A percentile compares a stretch with the other conserved stretches of the same genome.
Evolutionary conservation across 2,888 invertebrate species (phyloP).

Genomic region (Drosophila fulvimacula): DNA sequence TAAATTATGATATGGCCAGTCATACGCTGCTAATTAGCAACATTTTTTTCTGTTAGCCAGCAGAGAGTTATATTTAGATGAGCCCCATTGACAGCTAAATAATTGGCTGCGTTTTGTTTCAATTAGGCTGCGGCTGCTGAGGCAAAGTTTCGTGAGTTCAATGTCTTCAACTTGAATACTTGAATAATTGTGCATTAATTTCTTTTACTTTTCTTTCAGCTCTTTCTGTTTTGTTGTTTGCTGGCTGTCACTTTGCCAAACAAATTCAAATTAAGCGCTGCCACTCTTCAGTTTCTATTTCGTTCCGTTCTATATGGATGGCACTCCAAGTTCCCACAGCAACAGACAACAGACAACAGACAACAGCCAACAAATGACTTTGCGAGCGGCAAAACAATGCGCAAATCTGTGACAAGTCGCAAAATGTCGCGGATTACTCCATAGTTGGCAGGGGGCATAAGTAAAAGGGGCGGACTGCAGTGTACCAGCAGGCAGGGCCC

Average conservation of each 20-base stretch:
- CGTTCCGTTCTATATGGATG: slow-evolving; percentile 20
- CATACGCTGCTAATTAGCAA: slow-evolving; percentile 2
- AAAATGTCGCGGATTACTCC: slow-evolving; percentile 69
- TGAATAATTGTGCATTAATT: slow-evolving; percentile 44
- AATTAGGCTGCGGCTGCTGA: slow-evolving; percentile 29
- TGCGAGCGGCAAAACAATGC: slow-evolving; percentile 50
- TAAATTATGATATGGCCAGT: slow-evolving; percentile 7
- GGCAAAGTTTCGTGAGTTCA: slow-evolving; percentile 5
- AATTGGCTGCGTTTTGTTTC: slow-evolving; percentile 33
- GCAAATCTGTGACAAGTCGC: slow-evolving; percentile 61
- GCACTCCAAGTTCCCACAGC: slow-evolving; percentile 42
- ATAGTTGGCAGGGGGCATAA: not conserved
- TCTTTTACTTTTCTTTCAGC: slow-evolving; percentile 1
- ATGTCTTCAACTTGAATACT: slow-evolving; percentile 17
- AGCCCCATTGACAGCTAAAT: slow-evolving; percentile 13
- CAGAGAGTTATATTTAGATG: not conserved
- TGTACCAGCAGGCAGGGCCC: not conserved
- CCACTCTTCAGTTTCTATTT: slow-evolving; percentile 30
- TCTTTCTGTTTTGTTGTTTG: slow-evolving; percentile 2
- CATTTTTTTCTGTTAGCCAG: not conserved
- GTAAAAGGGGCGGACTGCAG: slow-evolving; percentile 18
- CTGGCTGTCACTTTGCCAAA: slow-evolving; percentile 50
- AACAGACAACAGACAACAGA: slow-evolving; percentile 35
- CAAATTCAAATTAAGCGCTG: slow-evolving; percentile 68
- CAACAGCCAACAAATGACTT: slow-evolving; percentile 54